Base-by-base conservation (phyloP, 2,888 invertebrate species). In the Pediacus dermestoides region DNA sequence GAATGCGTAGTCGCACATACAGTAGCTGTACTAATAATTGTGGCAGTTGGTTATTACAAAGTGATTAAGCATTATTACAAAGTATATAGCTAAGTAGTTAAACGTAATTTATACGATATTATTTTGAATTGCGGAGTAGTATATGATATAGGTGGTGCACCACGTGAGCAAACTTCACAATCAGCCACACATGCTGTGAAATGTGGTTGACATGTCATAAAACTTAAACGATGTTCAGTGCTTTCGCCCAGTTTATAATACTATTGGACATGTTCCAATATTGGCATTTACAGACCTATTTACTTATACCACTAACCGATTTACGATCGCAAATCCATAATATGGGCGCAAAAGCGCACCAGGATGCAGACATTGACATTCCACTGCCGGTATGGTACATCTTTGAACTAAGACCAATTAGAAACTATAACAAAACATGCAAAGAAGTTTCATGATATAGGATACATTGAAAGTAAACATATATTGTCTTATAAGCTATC, bases 251-350 rank as follows among this genome's bases (percentile, higher is more conserved):
- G 41, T 46, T 51, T 49, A 48, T 51, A 52, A 50, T 48, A 42
- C 37, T 40, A 36, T 38, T 47, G 50, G 51, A 50, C 52, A 46
- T 48, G 49, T 39, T 53, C 44, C 50, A 47, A 50, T 52, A 51
- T 53, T 30, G 42, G 39, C 45, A 43, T 52, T 52, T 52, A 48
- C 40, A 44, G 41, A 39, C 44, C 45, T 41, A 50, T 52, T 50
- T 48, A 40, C 47, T 48, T 50, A 44, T 44, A 43, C 40, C 44
- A 44, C 44, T 46, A 39, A 42, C 50, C 46, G 48, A 48, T 52
- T 52, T 48, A 49, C 42, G 45, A 16, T n/a, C n/a, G n/a, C n/a
- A n/a, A n/a, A n/a, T n/a, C n/a, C n/a, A n/a, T n/a, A n/a, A n/a
- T n/a, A n/a, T n/a, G n/a, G n/a, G n/a, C n/a, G n/a, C n/a, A n/a